A percentile compares a stretch with the other conserved stretches of the same genome.
These are phyloP conservation scores for Cervus canadensis DNA, from an alignment of 2,113 vertebrate genomes.

Conservation along the genomic window DNA sequence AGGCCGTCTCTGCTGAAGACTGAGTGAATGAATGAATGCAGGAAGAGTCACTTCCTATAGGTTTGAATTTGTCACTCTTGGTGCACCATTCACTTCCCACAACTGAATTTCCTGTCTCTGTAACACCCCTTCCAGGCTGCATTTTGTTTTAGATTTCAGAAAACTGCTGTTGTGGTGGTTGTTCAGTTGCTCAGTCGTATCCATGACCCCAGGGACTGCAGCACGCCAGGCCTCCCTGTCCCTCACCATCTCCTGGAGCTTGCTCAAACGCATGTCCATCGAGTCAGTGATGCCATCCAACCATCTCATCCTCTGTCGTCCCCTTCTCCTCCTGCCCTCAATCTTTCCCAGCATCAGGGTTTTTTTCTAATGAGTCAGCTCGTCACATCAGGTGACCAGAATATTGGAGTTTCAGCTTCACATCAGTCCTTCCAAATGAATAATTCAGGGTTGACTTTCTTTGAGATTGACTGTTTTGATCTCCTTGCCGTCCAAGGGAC, in stretches of 20 bases:
- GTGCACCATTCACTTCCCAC: rapidly evolving
- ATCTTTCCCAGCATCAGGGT: background rate
- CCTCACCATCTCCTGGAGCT: background rate
- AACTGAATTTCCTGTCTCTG: rapidly evolving
- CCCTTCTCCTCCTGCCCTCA: background rate
- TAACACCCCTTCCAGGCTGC: too few relatives aligned
- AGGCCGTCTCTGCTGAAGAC: rapidly evolving
- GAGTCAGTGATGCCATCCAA: background rate
- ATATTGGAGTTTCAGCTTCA: background rate
- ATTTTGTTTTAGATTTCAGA: background rate
- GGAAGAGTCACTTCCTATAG: rapidly evolving
- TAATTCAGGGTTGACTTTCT: background rate
- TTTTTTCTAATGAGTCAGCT: background rate
- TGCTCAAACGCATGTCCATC: background rate
- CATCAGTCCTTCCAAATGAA: background rate
- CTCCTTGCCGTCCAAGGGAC: background rate
- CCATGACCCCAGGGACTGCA: background rate
- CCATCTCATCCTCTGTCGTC: background rate
- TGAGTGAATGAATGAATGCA: rapidly evolving
- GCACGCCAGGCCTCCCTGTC: background rate
- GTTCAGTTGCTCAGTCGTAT: rapidly evolving
- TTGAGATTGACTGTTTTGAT: background rate
- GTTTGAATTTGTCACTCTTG: too few relatives aligned
- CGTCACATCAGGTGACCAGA: background rate
- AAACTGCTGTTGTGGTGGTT: background rate